A percentile compares a stretch with the other conserved stretches of the same genome.
Evolutionary conservation across 2,113 vertebrate genomes (phyloP).

Genomic region (Saccopteryx leptura): DNA sequence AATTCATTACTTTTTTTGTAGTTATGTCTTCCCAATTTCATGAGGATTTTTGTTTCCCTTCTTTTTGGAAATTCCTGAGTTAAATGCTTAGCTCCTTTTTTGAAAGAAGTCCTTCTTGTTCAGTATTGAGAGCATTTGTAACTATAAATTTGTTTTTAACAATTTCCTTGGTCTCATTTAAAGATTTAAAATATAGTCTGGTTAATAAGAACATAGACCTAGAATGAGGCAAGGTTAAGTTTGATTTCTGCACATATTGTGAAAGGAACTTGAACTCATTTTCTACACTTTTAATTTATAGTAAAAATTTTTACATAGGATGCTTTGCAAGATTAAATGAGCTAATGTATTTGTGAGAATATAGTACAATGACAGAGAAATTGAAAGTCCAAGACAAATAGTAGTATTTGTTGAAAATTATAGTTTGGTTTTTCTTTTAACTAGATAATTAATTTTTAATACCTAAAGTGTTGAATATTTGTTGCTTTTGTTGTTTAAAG

Average conservation of each 20-base stretch:
- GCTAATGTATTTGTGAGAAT: neutral
- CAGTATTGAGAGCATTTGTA: neutral
- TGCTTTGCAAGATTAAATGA: neutral
- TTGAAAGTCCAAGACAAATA: neutral
- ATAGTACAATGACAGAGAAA: neutral
- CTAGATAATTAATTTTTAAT: neutral
- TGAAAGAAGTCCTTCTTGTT: neutral
- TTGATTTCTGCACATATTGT: neutral
- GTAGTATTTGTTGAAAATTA: neutral
- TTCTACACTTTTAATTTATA: constrained; percentile 11
- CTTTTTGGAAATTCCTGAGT: neutral
- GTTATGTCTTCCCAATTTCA: neutral
- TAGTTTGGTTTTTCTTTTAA: neutral
- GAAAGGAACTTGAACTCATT: neutral
- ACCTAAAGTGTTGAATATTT: neutral
- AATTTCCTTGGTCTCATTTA: neutral
- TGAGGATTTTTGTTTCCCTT: neutral
- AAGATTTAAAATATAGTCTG: neutral
- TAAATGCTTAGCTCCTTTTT: neutral
- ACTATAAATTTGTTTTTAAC: neutral
- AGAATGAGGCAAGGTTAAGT: neutral
- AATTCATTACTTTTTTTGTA: neutral
- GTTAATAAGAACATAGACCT: neutral
- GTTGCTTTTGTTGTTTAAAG: neutral
- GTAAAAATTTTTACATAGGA: neutral